phyloP scores from a whole-genome alignment of 2,888 invertebrate genomes.

The Mamestra brassicae region DNA sequence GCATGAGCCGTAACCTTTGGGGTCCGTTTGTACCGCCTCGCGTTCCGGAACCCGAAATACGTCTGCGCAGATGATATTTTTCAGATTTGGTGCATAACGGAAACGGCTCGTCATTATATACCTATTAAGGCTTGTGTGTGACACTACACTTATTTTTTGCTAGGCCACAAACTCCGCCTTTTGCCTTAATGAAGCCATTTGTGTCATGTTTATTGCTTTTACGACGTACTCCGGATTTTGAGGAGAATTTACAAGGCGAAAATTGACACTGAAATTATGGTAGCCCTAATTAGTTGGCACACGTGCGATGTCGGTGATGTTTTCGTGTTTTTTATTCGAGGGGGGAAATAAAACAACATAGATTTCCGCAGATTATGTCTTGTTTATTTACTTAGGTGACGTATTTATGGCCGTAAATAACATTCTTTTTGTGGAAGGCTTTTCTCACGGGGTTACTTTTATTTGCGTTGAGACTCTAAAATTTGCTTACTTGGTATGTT shows the following conservation, averaged over 20 bases:
- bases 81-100: conserved; percentile 84
- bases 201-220: conserved; percentile 90
- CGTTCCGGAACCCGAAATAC: conserved; percentile 80
- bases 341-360: conserved; percentile 48
- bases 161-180: conserved; percentile 84
- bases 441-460: background rate
- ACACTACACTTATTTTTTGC: conserved; percentile 86
- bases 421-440: conserved; percentile 11
- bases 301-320: conserved; percentile 71
- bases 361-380: conserved; percentile 51
- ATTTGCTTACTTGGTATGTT: background rate
- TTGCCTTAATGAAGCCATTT: conserved; percentile 89
- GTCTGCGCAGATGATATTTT: conserved; percentile 80
- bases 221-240: conserved; percentile 87
- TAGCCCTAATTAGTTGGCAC: conserved; percentile 81
- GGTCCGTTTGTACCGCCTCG: conserved; percentile 70
- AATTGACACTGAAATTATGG: conserved; percentile 87
- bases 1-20: conserved; percentile 50
- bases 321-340: conserved; percentile 46
- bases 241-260: conserved; percentile 87
- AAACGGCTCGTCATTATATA: conserved; percentile 88
- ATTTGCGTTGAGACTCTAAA: background rate
- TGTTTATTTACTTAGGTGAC: conserved; percentile 45
- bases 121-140: conserved; percentile 84
- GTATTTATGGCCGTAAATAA: conserved; percentile 45